Base-by-base conservation (phyloP, 2,888 invertebrate species). In the Dicroscelio sp. region DNA sequence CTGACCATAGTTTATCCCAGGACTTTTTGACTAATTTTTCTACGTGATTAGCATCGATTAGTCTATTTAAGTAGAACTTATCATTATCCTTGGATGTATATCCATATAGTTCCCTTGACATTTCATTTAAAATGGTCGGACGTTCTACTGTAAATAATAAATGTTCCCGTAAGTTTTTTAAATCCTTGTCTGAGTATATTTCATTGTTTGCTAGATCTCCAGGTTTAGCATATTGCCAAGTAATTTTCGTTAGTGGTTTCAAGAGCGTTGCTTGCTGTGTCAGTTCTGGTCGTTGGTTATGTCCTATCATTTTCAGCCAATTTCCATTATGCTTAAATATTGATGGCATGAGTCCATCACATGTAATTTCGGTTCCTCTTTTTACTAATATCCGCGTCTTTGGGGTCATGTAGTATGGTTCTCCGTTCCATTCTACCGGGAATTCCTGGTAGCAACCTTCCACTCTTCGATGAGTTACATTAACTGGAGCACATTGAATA, bases 401-500 rank as follows among this genome's bases (percentile, higher is more conserved):
- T 23, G 78, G 60, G 8, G 60, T 60, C 10, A 60, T 5, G 30
- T 27, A 60, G n/a, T 60, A 60, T 27, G 60, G 30, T 27, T 25
- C 8, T 23, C 17, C 27, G 30, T 60, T 25, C 30, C 60, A 27
- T 6, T 4, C 27, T 27, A 60, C 30, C 5, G 60, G 60, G 8
- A 60, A 60, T 60, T 60, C 60, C 27, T 60, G 60, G 30, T 60
- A 60, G 27, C 60, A 60, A 27, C 30, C 30, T n/a, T 27, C 17
- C 2, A 27, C 30, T 27, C 6, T 8, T 17, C 60, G 25, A 27
- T 27, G 17, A 27, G 23, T 6, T 10, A 60, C 60, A 5, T 60
- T 8, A 6, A 10, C 30, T 27, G 25, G 25, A 10, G 5, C n/a
- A 60, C 95, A 95, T 63, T 94, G 90, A 2, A 95, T 75, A 0